phyloP scores from a whole-genome alignment of 1,140 invertebrate species.

The Dendroctonus valens region DNA sequence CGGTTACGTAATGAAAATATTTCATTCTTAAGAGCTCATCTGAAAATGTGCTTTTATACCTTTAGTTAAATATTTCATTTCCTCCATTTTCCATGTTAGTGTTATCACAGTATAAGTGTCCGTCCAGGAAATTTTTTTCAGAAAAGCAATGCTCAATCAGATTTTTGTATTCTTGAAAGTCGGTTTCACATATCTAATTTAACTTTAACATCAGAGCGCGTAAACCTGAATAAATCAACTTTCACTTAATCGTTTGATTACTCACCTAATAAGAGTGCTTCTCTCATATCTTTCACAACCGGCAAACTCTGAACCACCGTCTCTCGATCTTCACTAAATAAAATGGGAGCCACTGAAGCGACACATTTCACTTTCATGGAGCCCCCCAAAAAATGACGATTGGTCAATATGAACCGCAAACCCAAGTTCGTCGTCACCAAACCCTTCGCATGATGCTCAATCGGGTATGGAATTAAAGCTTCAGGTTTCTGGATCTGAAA shows the following conservation, averaged over 20 bases:
- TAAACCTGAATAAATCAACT: too few species aligned
- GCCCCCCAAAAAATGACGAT: conserved; percentile 56
- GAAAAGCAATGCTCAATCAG: not conserved
- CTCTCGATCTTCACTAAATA: conserved; percentile 59
- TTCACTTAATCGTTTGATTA: not conserved
- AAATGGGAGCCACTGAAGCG: conserved; percentile 58
- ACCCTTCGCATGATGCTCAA: conserved; percentile 55
- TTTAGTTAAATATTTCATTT: too few species aligned
- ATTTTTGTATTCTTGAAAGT: too few species aligned
- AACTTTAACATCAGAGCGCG: too few species aligned
- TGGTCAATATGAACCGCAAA: conserved; percentile 54
- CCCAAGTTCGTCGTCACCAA: conserved; percentile 57
- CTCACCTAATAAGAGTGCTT: conserved; percentile 58
- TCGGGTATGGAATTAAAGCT: conserved; percentile 54
- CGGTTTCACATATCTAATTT: too few species aligned
- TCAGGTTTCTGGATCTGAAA: conserved; percentile 52
- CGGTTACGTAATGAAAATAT: too few species aligned
- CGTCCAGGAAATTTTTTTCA: too few species aligned
- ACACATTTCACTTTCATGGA: conserved; percentile 61
- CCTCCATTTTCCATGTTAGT: too few species aligned
- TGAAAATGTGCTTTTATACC: too few species aligned
- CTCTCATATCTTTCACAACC: conserved; percentile 57
- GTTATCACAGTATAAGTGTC: too few species aligned
- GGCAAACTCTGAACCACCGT: conserved; percentile 56
- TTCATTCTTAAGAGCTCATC: too few species aligned